phyloP scores from a whole-genome alignment of 2,113 vertebrate species.

The Leuciscus idus region DNA sequence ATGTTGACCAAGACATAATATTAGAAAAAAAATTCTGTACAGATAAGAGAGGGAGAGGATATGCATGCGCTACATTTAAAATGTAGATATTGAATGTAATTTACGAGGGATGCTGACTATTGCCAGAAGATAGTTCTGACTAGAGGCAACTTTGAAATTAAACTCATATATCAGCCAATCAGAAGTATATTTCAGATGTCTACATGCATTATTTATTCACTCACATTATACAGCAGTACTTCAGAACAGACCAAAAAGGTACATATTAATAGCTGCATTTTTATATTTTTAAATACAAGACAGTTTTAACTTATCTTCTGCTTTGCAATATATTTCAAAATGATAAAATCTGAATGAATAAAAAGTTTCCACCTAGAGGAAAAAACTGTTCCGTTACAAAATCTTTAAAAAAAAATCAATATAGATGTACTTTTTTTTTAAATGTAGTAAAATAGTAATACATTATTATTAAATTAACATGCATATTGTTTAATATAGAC shows the following conservation, averaged over 20 bases:
- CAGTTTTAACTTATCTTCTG: not conserved
- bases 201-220: not conserved
- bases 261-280: not conserved
- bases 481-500: too few species aligned
- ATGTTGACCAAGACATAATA: not conserved
- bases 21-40: not conserved
- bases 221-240: not conserved
- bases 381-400: not conserved
- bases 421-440: not conserved
- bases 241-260: not conserved
- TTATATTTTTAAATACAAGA: not conserved
- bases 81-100: not conserved
- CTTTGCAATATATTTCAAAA: not conserved
- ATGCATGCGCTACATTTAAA: conserved; percentile 9
- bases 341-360: not conserved
- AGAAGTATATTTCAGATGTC: not conserved
- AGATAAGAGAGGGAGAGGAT: not conserved
- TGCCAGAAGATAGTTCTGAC: not conserved
- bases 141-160: conserved; percentile 26
- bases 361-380: not conserved
- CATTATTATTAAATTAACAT: not conserved
- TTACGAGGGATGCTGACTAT: not conserved
- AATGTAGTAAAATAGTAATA: not conserved
- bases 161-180: conserved; percentile 23
- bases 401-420: not conserved